Conservation (phyloP, 2,888 invertebrate species). For the Anarsia innoxiella region DNA sequence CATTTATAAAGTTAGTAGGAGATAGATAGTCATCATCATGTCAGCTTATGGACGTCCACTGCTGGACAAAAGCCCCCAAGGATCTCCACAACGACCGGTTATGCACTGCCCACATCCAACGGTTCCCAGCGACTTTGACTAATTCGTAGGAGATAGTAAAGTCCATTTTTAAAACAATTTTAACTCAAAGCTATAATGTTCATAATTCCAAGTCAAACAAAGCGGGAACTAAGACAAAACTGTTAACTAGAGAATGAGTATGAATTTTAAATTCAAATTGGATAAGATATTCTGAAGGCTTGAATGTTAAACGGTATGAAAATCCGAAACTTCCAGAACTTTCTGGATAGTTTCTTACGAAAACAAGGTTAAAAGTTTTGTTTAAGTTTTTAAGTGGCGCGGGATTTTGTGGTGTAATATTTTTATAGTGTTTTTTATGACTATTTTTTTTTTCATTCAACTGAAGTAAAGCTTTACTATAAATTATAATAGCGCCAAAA, state of each 20-base stretch:
- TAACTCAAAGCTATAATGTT: not conserved
- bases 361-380: not conserved
- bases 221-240: no score
- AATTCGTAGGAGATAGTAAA: no score
- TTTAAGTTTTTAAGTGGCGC: not conserved
- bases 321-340: conserved; percentile 5
- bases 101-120: no score
- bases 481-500: no score
- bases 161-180: not conserved
- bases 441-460: not conserved
- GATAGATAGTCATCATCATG: no score
- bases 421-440: not conserved
- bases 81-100: no score
- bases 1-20: no score
- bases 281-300: conserved; percentile 43
- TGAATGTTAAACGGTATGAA: no score
- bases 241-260: conserved; percentile 34
- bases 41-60: no score
- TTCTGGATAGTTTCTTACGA: not conserved
- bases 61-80: no score
- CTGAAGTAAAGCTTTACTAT: not conserved
- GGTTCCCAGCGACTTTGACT: no score
- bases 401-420: not conserved
- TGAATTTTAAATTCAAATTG: conserved; percentile 52
- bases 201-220: conserved; percentile 10